Base-by-base conservation (phyloP, 2,113 vertebrate species). In the Manacus vitellinus region DNA sequence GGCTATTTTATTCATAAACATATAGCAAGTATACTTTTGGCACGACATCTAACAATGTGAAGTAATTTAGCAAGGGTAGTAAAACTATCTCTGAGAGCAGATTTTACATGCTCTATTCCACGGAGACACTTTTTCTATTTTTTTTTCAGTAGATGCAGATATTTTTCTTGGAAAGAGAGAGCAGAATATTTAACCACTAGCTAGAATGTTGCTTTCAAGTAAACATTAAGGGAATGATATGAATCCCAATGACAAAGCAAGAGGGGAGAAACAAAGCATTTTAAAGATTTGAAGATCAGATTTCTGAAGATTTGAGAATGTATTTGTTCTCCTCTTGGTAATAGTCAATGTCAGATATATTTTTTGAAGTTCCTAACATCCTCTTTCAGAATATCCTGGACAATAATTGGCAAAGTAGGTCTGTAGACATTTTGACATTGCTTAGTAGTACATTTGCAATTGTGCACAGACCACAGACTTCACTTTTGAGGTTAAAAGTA, bases 81-180 rank as follows among this genome's bases (percentile, higher is more conserved):
- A 80, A 83, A 77, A n/a, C 1, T 59, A 10, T 2, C 1, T 43
- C 20, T 35, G 5, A 61, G 41, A 70, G 30, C 4, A 76, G 14
- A 44, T 35, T 70, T 84, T 84, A n/a, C 12, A 20, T 28, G 9
- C 4, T 65, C 5, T 74, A 61, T 31, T 65, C 22, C 30, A 22
- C 8, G 33, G 9, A 37, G 8, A 24, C 8, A 0, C 2, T 66
- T 65, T 37, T 33, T 35, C 3, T 51, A 47, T 31, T 55, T 3
- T 14, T n/a, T 6, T 82, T 90, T 55, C n/a, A 44, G 55, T 21
- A 66, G 18, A 20, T 51, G 37, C 9, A 51, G 9, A 6, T 24
- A 16, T 24, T 39, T 95, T 80, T 73, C 17, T 24, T 62, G 11
- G 30, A 68, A 7, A 33, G 19, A 71, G 18, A 49, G 11, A 51